Evolutionary conservation across 2,888 invertebrate species (phyloP).

Genomic region (Acleris literana): DNA sequence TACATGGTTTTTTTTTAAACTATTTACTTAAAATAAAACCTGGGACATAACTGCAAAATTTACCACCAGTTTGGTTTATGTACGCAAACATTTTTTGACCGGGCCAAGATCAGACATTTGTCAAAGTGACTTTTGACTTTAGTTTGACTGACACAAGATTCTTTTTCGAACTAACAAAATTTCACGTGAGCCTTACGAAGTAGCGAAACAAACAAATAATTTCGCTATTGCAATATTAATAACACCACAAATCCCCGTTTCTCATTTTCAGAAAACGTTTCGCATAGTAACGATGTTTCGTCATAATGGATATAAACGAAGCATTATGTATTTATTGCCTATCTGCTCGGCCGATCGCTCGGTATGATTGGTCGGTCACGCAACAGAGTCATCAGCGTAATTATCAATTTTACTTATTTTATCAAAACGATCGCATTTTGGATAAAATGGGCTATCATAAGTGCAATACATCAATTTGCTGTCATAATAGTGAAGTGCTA

Average conservation of each 20-base stretch:
- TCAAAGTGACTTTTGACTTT: too few relatives aligned
- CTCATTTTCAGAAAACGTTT: background rate
- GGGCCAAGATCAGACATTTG: too few relatives aligned
- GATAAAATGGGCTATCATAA: background rate
- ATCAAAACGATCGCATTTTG: constrained; percentile 7
- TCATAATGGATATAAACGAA: constrained; percentile 17
- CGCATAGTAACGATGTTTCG: constrained; percentile 7
- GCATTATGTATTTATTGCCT: constrained; percentile 22
- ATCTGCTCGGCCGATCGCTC: constrained; percentile 16
- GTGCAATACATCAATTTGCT: constrained; percentile 11
- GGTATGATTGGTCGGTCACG: constrained; percentile 27
- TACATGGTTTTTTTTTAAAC: too few relatives aligned
- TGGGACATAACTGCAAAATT: too few relatives aligned
- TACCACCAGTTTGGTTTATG: too few relatives aligned
- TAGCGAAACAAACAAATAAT: too few relatives aligned
- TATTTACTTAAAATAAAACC: too few relatives aligned
- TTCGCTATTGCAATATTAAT: too few relatives aligned
- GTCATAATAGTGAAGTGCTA: constrained; percentile 1
- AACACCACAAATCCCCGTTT: background rate
- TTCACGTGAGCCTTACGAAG: too few relatives aligned
- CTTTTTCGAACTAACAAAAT: too few relatives aligned
- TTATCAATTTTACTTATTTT: constrained; percentile 33
- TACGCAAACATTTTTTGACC: too few relatives aligned
- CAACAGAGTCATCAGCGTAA: constrained; percentile 24
- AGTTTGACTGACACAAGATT: too few relatives aligned